Conservation (phyloP, 2,113 vertebrate species). For the Cryptomyrus ogoouensis region DNA sequence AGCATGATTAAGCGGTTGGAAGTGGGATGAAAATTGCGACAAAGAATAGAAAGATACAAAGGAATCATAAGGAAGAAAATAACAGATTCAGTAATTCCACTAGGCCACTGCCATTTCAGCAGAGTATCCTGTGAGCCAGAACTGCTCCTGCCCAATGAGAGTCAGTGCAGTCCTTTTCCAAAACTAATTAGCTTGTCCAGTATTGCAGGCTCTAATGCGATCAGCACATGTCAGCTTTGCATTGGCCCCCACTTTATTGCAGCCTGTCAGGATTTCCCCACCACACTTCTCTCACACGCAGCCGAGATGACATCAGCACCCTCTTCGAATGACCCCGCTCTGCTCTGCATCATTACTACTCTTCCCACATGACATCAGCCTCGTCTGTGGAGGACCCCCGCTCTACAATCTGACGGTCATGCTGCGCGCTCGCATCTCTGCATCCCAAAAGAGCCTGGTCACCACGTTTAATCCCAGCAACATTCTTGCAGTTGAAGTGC, state of each 20-base stretch:
- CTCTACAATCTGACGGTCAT: not conserved
- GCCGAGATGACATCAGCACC: not conserved
- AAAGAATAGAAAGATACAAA: not conserved
- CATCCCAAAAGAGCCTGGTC: not conserved
- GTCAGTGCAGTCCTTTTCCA: not conserved
- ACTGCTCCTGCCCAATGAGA: not conserved
- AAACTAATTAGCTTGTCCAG: slow-evolving; percentile 12
- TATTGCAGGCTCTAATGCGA: slow-evolving; percentile 2
- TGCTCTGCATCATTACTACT: not conserved
- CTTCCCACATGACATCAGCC: not conserved
- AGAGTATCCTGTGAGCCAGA: not conserved
- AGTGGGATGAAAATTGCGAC: not conserved
- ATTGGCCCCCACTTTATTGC: not conserved
- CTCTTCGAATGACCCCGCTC: not conserved
- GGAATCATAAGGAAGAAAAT: not conserved
- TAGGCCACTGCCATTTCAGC: not conserved
- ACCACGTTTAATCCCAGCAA: not conserved
- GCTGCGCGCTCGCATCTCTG: not conserved
- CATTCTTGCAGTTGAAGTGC: not conserved
- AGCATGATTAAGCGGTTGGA: not conserved
- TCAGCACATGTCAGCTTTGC: not conserved
- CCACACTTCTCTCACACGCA: not conserved
- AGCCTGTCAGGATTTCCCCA: not conserved
- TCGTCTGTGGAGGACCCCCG: not conserved
- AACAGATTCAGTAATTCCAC: not conserved